These are phyloP conservation scores for Eristalis pertinax DNA, from an alignment of 2,888 invertebrate species.

Conservation along the genomic window DNA sequence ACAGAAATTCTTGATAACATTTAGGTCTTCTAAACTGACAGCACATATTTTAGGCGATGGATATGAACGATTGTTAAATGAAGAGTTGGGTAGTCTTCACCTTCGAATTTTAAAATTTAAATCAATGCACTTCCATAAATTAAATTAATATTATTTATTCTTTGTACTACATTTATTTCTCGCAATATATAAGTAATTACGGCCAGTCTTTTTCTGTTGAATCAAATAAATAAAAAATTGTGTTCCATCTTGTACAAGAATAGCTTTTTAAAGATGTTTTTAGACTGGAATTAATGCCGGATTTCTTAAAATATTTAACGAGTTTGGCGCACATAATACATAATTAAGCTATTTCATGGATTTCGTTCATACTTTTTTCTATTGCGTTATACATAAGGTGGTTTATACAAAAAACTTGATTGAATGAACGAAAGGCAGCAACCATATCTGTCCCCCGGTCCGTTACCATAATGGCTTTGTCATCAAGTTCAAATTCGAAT, in stretches of 20 bases:
- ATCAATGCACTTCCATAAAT: constrained; percentile 22
- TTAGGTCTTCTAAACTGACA: no score
- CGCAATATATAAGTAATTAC: constrained; percentile 4
- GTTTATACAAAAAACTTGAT: constrained; percentile 41
- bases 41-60: no score
- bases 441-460: constrained; percentile 40
- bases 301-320: constrained; percentile 41
- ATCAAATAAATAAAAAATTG: constrained; percentile 19
- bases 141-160: constrained; percentile 40
- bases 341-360: constrained; percentile 23
- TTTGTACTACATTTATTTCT: background rate
- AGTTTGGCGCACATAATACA: constrained; percentile 21
- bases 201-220: constrained; percentile 10
- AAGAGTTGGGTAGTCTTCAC: constrained; percentile 1
- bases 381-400: constrained; percentile 35
- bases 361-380: constrained; percentile 42
- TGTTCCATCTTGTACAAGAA: constrained; percentile 23
- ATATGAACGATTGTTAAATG: constrained; percentile 19
- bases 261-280: constrained; percentile 17
- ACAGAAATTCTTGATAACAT: no score
- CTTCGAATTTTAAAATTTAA: constrained; percentile 11
- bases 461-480: constrained; percentile 37
- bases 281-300: background rate
- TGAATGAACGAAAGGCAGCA: constrained; percentile 35
- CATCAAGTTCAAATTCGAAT: constrained; percentile 15